These are phyloP conservation scores for Halcyon senegalensis DNA, from an alignment of 2,113 vertebrate genomes.

Conservation along the genomic window DNA sequence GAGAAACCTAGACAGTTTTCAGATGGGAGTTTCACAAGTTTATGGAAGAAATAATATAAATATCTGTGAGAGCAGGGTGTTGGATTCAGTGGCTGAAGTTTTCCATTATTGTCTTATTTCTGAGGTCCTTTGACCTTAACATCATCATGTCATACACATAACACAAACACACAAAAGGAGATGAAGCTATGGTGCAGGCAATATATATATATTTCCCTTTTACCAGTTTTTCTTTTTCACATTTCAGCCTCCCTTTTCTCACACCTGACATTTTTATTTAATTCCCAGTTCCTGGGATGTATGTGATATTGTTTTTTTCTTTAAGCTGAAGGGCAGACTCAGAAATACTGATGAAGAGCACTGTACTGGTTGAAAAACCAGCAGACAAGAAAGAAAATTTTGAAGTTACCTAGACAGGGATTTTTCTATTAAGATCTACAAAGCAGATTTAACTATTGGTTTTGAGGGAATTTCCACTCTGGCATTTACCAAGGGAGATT, in stretches of 20 bases:
- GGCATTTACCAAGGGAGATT: background rate
- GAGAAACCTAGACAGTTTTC: background rate
- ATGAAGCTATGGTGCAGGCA: accelerated
- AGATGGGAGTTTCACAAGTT: background rate
- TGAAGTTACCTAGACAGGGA: background rate
- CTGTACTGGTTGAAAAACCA: background rate
- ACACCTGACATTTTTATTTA: background rate
- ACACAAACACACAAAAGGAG: background rate
- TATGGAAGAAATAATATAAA: background rate
- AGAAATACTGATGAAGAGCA: background rate
- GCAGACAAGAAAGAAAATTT: background rate
- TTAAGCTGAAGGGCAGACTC: background rate
- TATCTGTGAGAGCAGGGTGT: background rate
- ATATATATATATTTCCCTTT: background rate
- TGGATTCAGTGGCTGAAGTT: background rate
- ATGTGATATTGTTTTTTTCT: background rate
- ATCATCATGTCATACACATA: background rate
- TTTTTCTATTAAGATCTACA: background rate
- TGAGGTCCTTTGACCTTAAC: background rate
- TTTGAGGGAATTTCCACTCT: background rate
- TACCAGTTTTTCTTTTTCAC: background rate
- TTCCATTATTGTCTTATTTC: background rate
- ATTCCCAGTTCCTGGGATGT: background rate
- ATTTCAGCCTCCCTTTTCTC: background rate
- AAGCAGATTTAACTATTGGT: background rate